Evolutionary conservation across 2,113 vertebrate species (phyloP).

Genomic region (Arvicanthis niloticus): DNA sequence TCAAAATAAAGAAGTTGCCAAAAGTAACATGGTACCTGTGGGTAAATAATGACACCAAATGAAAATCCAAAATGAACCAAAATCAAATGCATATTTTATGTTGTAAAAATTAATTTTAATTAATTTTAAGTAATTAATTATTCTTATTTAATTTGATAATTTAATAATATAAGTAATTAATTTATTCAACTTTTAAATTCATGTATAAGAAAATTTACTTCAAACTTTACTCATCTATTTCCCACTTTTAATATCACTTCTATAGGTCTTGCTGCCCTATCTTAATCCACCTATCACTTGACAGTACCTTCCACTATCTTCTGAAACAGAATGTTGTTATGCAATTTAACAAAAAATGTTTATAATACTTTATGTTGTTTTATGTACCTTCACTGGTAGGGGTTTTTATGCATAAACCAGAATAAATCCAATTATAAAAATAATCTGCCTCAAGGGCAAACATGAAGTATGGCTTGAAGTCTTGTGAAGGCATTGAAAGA

Average conservation of each 20-base stretch:
- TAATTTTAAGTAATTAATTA: too few species aligned
- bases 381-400: not conserved
- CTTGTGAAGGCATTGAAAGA: slow-evolving; percentile 51
- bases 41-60: not conserved
- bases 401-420: slow-evolving; percentile 32
- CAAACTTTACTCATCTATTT: not conserved
- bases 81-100: not conserved
- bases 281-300: slow-evolving; percentile 40
- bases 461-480: slow-evolving; percentile 76
- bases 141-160: too few species aligned
- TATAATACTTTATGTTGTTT: slow-evolving; percentile 29
- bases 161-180: not conserved
- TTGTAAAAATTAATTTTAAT: not conserved
- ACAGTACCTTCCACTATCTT: slow-evolving; percentile 3
- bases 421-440: slow-evolving; percentile 81
- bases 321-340: slow-evolving; percentile 53
- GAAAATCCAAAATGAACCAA: slow-evolving; percentile 28
- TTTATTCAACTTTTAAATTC: not conserved
- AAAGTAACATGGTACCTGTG: not conserved
- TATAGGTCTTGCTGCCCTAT: slow-evolving; percentile 4
- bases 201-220: slow-evolving; percentile 29
- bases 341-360: not conserved
- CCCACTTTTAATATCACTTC: too few species aligned
- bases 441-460: slow-evolving; percentile 71
- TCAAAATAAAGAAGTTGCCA: not conserved